Percentiles rank a stretch among this genome's conserved stretches.
Conservation (phyloP, 2,888 invertebrate species). For the Asteroscopus sphinx region DNA sequence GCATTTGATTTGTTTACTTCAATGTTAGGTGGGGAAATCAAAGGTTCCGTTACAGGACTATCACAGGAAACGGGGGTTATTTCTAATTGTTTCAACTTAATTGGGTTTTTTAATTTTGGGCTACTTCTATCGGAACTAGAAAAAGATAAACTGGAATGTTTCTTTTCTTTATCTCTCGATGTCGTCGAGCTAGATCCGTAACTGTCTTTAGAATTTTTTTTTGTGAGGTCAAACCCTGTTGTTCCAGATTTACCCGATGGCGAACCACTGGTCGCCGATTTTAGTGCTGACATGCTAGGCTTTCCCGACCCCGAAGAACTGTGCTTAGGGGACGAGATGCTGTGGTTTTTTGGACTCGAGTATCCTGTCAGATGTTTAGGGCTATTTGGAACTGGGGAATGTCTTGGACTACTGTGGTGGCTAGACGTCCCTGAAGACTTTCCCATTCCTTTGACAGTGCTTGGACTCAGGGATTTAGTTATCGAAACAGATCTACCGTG, state of each 20-base stretch:
- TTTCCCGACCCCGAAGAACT: conserved; percentile 94
- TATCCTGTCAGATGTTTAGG: conserved; percentile 93
- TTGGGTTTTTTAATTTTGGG: conserved; percentile 92
- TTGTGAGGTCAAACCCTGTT: conserved; percentile 88
- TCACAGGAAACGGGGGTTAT: conserved; percentile 89
- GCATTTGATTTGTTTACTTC: conserved; percentile 91
- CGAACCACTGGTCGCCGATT: conserved; percentile 93
- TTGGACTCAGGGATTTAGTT: conserved; percentile 90
- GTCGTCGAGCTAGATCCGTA: conserved; percentile 79
- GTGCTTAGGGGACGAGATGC: conserved; percentile 95
- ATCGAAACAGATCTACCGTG: conserved; percentile 91
- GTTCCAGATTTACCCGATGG: conserved; percentile 91
- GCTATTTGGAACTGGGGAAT: conserved; percentile 94
- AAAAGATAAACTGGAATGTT: conserved; percentile 86
- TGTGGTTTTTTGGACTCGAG: conserved; percentile 94
- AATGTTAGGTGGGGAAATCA: conserved; percentile 86
- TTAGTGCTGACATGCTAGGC: conserved; percentile 96
- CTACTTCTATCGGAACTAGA: conserved; percentile 90
- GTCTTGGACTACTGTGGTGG: conserved; percentile 92
- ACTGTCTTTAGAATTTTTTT: conserved; percentile 88
- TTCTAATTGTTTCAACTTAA: conserved; percentile 92
- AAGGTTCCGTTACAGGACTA: conserved; percentile 80
- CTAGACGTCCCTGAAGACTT: conserved; percentile 87
- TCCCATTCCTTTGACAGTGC: conserved; percentile 78
- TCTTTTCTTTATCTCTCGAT: conserved; percentile 89